Evolutionary conservation across 2,797 vertebrate species (phyloP), one percentile per base, ranked within the genome.

Genomic region (Danio jaintianensis): DNA sequence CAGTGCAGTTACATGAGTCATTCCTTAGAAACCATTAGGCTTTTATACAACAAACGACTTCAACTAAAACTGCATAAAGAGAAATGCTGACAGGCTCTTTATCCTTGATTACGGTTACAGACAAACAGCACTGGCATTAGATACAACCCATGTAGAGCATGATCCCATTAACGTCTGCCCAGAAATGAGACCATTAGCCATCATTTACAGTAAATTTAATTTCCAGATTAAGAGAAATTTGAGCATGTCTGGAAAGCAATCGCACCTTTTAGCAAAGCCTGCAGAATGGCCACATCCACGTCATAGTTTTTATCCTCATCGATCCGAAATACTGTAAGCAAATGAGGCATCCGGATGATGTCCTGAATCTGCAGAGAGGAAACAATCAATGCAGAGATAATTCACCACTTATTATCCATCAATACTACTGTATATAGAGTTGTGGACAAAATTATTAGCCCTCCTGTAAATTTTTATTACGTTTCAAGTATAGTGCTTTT

Each of bases 231-330:
- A 43, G 48, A 47, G 70, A 29, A 6, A 5, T 4, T 16, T 7
- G 29, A 55, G 4, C 12, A n/a, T 10, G 12, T 40, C 36, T 45
- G 7, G 45, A 29, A 58, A 3, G 1, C 20, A 48, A 53, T 61
- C 4, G 0, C 45, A 98, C 98, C 97, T 96, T 99, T 99, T 36
- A 99, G 91, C 38, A 99, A 90, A 0, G 97, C 97, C 83, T 97
- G 95, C 16, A 99, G 94, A 87, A 99, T 98, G 62, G 98, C 96
- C 79, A 99, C 93, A 7, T 99, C 98, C 88, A 99, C 89, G 0
- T 98, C 96, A 29, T 93, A 91, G n/a, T 96, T 94, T 58, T 90
- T 92, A 0, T 95, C 96, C 81, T 95, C 95, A 6, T 94, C 94
- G n/a, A 95, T 92, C 81, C 92, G 92, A 91, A 97, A 98, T 50